Base-by-base conservation (phyloP, 2,888 invertebrate genomes). In the Caradrina clavipalpis region DNA sequence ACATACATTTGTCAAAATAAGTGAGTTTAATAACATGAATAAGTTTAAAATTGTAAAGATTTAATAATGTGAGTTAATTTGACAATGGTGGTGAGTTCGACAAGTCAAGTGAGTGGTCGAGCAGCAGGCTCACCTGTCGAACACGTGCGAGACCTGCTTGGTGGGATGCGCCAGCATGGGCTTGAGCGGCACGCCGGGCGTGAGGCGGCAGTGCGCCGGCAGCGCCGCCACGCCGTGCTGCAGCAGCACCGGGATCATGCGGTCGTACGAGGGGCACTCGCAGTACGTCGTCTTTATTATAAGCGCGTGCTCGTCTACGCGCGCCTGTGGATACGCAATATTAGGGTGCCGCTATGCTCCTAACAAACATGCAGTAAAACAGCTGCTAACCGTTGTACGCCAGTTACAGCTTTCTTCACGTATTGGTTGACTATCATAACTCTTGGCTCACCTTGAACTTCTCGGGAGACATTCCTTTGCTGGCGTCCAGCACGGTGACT, bases 121-220 rank as follows among this genome's bases (percentile, higher is more conserved):
- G 6, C 2, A 10, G 13, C 5, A 22, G 3, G 1, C 19, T 26
- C 19, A 69, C 97, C 0, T 63, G 71, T 78, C 80, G 69, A 76
- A 80, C 8, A 99, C 98, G 91, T 99, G 99, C 76, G 97, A 97
- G 1, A 99, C 98, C 4, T 99, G 99, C 91, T 98, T 98, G 0
- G 99, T 99, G 4, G 99, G 99, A 90, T 99, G 99, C 0, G 99
- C 99, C 87, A 99, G 96, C 99, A 99, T 99, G 0, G 99, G 99
- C 91, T 99, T 99, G 78, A 99, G 96, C 15, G 99, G 99, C 81
- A 99, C 97, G 60, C 99, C 99, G 15, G 99, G 99, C 26, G 98
- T 97, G 68, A 99, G 97, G 86, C 98, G 98, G 92, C 99, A 99
- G 87, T 97, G 97, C 47, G 97, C 94, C 0, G 98, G 97, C 66